phyloP scores from a whole-genome alignment of 1,140 invertebrate genomes.

The Teleopsis dalmanni region DNA sequence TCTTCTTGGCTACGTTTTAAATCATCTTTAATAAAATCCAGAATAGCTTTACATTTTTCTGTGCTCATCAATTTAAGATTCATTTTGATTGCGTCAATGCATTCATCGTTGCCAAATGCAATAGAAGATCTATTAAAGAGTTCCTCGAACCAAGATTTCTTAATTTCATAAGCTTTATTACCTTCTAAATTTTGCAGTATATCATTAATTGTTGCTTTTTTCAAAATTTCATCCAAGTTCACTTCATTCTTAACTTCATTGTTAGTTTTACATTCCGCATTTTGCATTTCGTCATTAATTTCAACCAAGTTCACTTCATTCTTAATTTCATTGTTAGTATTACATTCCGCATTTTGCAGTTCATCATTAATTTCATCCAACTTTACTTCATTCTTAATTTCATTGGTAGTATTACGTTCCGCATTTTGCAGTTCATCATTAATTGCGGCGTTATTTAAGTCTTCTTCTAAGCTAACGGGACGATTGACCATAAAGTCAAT shows the following conservation, averaged over 20 bases:
- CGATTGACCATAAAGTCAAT: constrained; percentile 18
- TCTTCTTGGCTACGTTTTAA: constrained; percentile 1
- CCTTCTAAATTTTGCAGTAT: constrained; percentile 24
- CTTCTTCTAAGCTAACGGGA: too few species aligned
- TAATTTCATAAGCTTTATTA: not conserved
- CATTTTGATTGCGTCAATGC: constrained; percentile 20
- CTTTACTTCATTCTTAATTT: too few species aligned
- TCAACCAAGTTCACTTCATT: too few species aligned
- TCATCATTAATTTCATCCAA: too few species aligned
- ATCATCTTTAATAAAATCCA: constrained; percentile 12
- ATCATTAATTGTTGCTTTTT: constrained; percentile 19
- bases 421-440: too few species aligned
- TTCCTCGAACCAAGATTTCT: constrained; percentile 13
- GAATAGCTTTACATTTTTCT: constrained; percentile 11
- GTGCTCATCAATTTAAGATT: constrained; percentile 16
- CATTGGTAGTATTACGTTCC: too few species aligned
- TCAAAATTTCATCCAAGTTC: constrained; percentile 18
- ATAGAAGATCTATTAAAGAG: constrained; percentile 18
- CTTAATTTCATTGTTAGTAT: too few species aligned
- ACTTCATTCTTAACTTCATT: too few species aligned
- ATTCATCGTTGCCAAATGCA: constrained; percentile 28
- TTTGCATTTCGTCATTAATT: too few species aligned
- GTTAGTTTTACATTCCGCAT: too few species aligned
- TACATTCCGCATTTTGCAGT: too few species aligned
- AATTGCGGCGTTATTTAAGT: too few species aligned